Percentiles rank a stretch among this genome's conserved stretches.
phyloP scores from a whole-genome alignment of 2,113 vertebrate species.

The Thryonomys swinderianus region DNA sequence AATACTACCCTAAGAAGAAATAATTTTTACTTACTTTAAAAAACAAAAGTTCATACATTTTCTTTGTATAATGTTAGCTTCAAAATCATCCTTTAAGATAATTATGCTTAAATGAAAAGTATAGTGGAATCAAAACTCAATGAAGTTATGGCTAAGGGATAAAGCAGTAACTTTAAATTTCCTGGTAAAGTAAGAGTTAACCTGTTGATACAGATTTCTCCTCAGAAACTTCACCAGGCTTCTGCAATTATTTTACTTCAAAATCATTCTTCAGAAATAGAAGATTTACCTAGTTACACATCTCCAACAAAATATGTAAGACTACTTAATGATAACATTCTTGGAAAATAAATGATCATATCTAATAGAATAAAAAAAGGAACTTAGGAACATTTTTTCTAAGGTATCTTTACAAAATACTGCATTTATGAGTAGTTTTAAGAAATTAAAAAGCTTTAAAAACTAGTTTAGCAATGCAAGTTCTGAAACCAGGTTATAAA shows the following conservation, averaged over 20 bases:
- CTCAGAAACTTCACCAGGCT: background rate
- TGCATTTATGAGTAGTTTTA: background rate
- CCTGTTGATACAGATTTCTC: background rate
- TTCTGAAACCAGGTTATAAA: constrained; percentile 31
- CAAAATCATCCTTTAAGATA: constrained; percentile 40
- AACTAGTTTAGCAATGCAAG: constrained; percentile 46
- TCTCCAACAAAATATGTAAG: background rate
- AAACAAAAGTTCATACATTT: constrained; percentile 19
- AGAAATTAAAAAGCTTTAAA: background rate
- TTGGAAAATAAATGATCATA: constrained; percentile 30
- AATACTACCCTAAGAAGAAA: background rate
- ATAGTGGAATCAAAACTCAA: constrained; percentile 38
- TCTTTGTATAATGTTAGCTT: constrained; percentile 6
- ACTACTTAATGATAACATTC: background rate
- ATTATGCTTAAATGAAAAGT: constrained; percentile 39
- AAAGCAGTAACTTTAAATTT: background rate
- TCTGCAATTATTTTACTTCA: background rate
- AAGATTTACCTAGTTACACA: background rate
- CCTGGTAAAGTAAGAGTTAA: constrained; percentile 13
- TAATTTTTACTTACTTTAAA: constrained; percentile 45
- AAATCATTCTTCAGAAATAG: background rate
- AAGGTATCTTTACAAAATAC: constrained; percentile 26
- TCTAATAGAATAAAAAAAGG: constrained; percentile 30
- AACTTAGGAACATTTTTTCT: background rate
- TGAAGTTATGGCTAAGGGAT: background rate